Evolutionary conservation across 1,140 invertebrate species (phyloP).

Genomic region (Bombus superbus): DNA sequence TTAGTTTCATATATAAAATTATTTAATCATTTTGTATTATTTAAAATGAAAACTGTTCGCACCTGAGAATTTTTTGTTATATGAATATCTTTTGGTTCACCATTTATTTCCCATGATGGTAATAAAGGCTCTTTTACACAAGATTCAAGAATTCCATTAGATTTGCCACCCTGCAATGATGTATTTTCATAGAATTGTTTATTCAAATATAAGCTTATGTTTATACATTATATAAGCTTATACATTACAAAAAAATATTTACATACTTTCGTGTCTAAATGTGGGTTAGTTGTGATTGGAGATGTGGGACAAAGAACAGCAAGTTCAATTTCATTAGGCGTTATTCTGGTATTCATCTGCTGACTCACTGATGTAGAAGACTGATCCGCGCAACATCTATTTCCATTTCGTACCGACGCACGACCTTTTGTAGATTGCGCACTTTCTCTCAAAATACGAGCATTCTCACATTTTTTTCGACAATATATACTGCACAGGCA

Average conservation of each 20-base stretch:
- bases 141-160: conserved; percentile 80
- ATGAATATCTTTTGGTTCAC: conserved; percentile 79
- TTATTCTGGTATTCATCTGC: conserved; percentile 63
- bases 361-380: conserved; percentile 76
- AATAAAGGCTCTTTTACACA: conserved; percentile 80
- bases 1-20: conserved; percentile 17
- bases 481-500: conserved; percentile 80
- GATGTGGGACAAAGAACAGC: conserved; percentile 77
- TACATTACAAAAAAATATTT: neutral
- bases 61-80: conserved; percentile 85
- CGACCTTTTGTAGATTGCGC: conserved; percentile 73
- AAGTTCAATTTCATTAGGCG: conserved; percentile 78
- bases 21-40: neutral
- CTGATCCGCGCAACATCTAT: conserved; percentile 77
- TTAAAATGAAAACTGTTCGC: conserved; percentile 44
- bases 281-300: conserved; percentile 73
- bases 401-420: conserved; percentile 72
- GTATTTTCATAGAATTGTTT: neutral
- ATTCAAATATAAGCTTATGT: neutral
- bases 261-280: conserved; percentile 74
- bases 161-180: conserved; percentile 77
- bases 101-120: conserved; percentile 79
- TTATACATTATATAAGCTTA: neutral
- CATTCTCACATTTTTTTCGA: conserved; percentile 76
- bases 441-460: conserved; percentile 72